Percentiles rank a stretch among this genome's conserved stretches.
These are phyloP conservation scores for Halisarca cf. caerulea DNA, from an alignment of 37 sponge, comb jelly and placozoan species.

Conservation along the genomic window DNA sequence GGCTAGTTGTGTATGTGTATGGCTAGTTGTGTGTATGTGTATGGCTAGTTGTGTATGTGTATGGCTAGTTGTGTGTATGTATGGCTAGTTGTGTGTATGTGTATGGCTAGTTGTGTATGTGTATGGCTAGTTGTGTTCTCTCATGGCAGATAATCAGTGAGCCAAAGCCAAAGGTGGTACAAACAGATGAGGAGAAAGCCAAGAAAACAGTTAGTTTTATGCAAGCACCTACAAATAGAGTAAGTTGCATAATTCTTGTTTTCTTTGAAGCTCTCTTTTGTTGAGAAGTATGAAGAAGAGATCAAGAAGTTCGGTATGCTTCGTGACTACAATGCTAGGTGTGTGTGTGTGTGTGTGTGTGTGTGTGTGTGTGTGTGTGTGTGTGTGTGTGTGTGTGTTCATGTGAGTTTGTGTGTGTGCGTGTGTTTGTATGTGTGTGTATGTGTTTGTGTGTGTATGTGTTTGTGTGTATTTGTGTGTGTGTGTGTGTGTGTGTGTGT, in stretches of 20 bases:
- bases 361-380: conserved; percentile 30
- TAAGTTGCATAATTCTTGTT: background rate
- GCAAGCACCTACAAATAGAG: too few species aligned
- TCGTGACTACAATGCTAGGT: conserved; percentile 72
- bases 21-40: too few species aligned
- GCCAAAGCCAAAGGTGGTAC: background rate
- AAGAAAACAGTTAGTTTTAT: conserved; percentile 37
- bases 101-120: background rate
- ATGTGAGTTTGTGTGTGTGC: conserved; percentile 4
- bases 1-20: too few species aligned
- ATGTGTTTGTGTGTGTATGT: background rate
- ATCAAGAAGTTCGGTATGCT: conserved; percentile 87
- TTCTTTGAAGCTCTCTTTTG: conserved; percentile 50
- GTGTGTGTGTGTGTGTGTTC: conserved; percentile 28
- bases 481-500: conserved; percentile 31
- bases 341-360: conserved; percentile 51
- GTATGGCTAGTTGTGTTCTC: background rate
- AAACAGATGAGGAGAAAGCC: conserved; percentile 55
- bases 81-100: conserved; percentile 24
- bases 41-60: too few species aligned
- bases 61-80: too few species aligned
- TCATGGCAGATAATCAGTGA: conserved; percentile 36
- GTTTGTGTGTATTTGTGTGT: background rate
- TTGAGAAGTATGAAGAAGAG: conserved; percentile 63
- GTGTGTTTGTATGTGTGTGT: conserved; percentile 39